These are phyloP conservation scores for Scyliorhinus canicula DNA, from an alignment of 2,797 vertebrate genomes.

Conservation along the genomic window DNA sequence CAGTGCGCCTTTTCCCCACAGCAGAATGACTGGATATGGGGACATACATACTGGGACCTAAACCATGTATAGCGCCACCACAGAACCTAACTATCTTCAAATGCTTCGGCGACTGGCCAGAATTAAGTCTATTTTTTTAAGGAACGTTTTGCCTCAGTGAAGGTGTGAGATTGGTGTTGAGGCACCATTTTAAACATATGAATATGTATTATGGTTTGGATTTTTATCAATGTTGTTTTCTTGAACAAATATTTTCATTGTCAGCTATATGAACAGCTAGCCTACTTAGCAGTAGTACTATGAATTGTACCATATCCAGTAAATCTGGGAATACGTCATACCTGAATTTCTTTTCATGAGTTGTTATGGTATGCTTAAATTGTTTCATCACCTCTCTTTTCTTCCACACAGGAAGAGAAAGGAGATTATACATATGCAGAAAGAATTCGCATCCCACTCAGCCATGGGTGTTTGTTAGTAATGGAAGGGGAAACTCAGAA, in stretches of 20 bases:
- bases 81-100: background rate
- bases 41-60: background rate
- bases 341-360: background rate
- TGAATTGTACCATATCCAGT: background rate
- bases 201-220: background rate
- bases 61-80: background rate
- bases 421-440: slow-evolving; percentile 80
- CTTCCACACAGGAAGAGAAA: slow-evolving; percentile 66
- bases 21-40: background rate
- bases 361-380: background rate
- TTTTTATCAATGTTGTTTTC: background rate
- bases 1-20: background rate
- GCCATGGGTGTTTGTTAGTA: slow-evolving; percentile 77
- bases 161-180: background rate
- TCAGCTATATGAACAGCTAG: background rate
- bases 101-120: background rate
- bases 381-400: background rate
- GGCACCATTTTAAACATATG: slow-evolving; percentile 4
- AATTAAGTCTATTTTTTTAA: background rate
- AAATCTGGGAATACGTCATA: background rate
- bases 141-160: background rate
- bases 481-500: slow-evolving; percentile 89
- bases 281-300: background rate
- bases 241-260: background rate
- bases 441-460: slow-evolving; percentile 71